Evolutionary conservation across 2,888 invertebrate genomes (phyloP).

Genomic region (Mesochorus sp.): DNA sequence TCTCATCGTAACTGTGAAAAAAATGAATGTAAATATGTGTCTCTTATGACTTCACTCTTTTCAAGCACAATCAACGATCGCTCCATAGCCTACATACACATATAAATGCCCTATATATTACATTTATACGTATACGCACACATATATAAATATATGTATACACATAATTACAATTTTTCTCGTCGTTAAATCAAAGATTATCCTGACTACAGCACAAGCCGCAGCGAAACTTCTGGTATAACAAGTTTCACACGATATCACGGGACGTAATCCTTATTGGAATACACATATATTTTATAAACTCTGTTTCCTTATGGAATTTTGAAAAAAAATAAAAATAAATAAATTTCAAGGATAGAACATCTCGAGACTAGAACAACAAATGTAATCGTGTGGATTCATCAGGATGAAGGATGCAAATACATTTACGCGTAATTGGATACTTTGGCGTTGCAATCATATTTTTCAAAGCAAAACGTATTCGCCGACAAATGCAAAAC

Average conservation of each 20-base stretch:
- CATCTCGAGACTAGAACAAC: constrained; percentile 4
- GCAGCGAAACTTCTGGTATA: constrained; percentile 27
- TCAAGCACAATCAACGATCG: constrained; percentile 53
- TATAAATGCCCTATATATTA: too few relatives aligned
- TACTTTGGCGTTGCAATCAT: constrained; percentile 2
- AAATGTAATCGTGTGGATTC: constrained; percentile 18
- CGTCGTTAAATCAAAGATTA: constrained; percentile 56
- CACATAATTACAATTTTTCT: constrained; percentile 17
- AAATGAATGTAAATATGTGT: constrained; percentile 49
- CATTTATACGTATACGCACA: too few relatives aligned
- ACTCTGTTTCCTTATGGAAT: constrained; percentile 33
- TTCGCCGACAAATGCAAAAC: constrained; percentile 29
- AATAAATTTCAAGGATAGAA: neutral
- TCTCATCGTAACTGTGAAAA: constrained; percentile 49
- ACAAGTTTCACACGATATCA: constrained; percentile 50
- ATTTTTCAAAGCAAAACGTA: constrained; percentile 15
- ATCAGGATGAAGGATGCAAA: constrained; percentile 20
- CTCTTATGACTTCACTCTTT: constrained; percentile 47
- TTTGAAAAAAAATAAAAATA: constrained; percentile 5
- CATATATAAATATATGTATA: neutral
- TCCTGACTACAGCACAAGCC: constrained; percentile 44
- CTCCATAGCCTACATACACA: neutral
- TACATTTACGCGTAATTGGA: constrained; percentile 9
- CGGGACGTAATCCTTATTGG: constrained; percentile 49
- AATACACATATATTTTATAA: constrained; percentile 40